Base-by-base conservation (phyloP, 2,113 vertebrate genomes). In the Amblyopsis rosae region DNA sequence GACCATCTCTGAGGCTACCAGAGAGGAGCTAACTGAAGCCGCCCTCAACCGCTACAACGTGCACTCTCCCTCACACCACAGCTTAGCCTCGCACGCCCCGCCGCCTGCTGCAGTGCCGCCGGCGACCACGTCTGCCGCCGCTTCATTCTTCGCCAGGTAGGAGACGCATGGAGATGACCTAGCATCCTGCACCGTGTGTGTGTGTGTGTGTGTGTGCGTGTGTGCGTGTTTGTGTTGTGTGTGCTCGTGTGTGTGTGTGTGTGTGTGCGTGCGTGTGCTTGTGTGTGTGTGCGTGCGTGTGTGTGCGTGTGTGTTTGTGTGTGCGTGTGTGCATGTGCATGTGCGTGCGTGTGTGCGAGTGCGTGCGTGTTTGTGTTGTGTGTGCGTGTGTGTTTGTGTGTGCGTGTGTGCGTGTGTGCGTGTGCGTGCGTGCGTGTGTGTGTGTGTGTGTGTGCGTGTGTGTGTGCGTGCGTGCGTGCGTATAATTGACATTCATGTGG, bases 101-200 rank as follows among this genome's bases (percentile, higher is more conserved):
- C 90, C 91, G 0, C 90, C 89, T 63, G 87, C 93, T 77, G 93
- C 82, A 86, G 84, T 47, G 72, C 95, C 86, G 60, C 91, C 95
- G 3, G 91, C 93, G 12, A 92, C 95, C 77, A 92, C 95, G 72
- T 98, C 96, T 0, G 95, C 95, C 11, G 95, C 97, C 0, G 95
- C 96, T 0, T 98, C 97, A 6, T 99, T 99, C 93, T 99, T 99
- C 45, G 97, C 96, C 89, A 96, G 97, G 97, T 98, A 93, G 93
- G 86, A 70, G 35, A 41, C 35, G 35, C 35, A 6, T 41, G 35
- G 35, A 41, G 7, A 8, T 41, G 35, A 8, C 6, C 5, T 41
- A 41, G 35, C 35, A 41, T 41, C 35, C 35, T 41, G 35, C 35
- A 11, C 9, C 49, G 3, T 11, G 12, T 51, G 13, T 8, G 12